phyloP scores from a whole-genome alignment of 2,888 invertebrate genomes.

The Watsonalla binaria region DNA sequence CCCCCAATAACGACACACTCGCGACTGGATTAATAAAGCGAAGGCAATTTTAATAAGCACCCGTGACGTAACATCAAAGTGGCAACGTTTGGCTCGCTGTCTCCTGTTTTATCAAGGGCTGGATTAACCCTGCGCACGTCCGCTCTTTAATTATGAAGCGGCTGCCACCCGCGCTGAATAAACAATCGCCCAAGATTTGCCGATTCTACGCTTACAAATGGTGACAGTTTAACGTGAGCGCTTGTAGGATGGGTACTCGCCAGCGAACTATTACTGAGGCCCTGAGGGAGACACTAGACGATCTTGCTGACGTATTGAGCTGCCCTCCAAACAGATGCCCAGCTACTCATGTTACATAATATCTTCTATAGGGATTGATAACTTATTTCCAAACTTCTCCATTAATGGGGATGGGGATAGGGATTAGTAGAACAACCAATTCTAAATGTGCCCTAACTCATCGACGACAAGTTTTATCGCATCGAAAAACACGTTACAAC shows the following conservation, averaged over 20 bases:
- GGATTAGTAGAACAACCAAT: no score
- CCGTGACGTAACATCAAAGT: background rate
- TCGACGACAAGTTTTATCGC: no score
- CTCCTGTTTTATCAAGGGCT: constrained; percentile 3
- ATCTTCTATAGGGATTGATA: no score
- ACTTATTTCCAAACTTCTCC: no score
- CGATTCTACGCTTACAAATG: constrained; percentile 7
- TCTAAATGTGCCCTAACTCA: no score
- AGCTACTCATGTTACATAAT: no score
- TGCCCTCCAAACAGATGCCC: no score
- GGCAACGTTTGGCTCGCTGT: constrained; percentile 1
- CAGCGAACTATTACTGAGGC: background rate
- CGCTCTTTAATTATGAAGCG: constrained; percentile 22
- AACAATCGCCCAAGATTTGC: constrained; percentile 10
- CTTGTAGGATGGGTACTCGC: background rate
- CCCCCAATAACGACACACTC: background rate
- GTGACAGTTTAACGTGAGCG: constrained; percentile 7
- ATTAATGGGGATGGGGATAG: no score
- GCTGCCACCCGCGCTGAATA: constrained; percentile 16
- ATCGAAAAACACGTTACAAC: no score
- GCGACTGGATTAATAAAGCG: background rate
- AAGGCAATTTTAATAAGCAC: constrained; percentile 1
- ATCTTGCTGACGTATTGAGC: no score
- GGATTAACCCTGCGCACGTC: constrained; percentile 25
- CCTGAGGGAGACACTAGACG: no score